Percentiles rank a stretch among this genome's conserved stretches.
Evolutionary conservation across 2,113 vertebrate species (phyloP).

Genomic region (Vulpes lagopus): DNA sequence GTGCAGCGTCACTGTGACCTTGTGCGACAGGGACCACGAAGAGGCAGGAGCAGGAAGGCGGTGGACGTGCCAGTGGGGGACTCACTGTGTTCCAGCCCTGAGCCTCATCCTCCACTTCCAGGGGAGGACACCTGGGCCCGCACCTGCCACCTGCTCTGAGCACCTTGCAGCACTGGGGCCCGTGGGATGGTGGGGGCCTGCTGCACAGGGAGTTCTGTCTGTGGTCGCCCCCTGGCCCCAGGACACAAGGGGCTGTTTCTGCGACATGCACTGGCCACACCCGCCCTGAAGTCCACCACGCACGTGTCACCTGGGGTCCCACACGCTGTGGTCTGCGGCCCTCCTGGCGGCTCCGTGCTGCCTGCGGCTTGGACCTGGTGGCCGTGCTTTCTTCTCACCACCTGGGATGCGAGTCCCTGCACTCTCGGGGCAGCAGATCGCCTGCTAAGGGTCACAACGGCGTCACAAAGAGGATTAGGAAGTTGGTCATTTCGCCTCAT

Average conservation of each 20-base stretch:
- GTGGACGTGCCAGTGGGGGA: rapidly evolving
- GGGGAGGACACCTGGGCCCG: neutral
- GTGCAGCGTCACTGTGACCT: rapidly evolving
- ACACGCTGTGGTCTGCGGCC: too few species aligned
- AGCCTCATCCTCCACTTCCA: neutral
- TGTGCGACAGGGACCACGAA: rapidly evolving
- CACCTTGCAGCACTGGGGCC: neutral
- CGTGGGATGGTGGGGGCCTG: rapidly evolving
- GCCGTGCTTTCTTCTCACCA: neutral
- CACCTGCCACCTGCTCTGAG: neutral
- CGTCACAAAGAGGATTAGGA: neutral
- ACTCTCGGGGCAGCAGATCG: neutral
- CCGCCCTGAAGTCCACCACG: neutral
- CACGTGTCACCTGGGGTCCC: too few species aligned
- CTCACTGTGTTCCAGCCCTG: too few species aligned
- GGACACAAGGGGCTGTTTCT: neutral
- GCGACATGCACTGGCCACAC: neutral
- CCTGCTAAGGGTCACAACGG: neutral
- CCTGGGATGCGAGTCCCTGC: rapidly evolving
- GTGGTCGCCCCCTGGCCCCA: neutral
- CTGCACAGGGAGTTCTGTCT: neutral
- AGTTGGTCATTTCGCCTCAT: slow-evolving; percentile 23
- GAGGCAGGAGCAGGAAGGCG: neutral
- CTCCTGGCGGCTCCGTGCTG: neutral
- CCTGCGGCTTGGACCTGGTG: neutral